These are phyloP conservation scores for Lordiphosa stackelbergi DNA, from an alignment of 1,140 invertebrate species.

Conservation along the genomic window DNA sequence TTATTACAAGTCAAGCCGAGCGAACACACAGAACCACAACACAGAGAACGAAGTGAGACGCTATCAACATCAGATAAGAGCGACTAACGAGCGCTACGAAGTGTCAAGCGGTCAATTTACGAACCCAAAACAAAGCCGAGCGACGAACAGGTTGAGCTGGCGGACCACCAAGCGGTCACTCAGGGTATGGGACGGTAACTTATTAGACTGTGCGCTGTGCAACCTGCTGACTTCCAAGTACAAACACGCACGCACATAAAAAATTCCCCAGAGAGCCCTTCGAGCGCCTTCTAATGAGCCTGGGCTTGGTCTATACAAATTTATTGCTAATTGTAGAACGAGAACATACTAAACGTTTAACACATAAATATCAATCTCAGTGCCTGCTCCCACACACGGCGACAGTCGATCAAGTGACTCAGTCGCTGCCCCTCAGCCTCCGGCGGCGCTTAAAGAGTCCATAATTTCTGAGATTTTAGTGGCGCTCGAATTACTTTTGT, in stretches of 20 bases:
- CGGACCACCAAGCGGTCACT: slow-evolving; percentile 50
- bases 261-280: slow-evolving; percentile 8
- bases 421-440: slow-evolving; percentile 30
- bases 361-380: slow-evolving; percentile 30
- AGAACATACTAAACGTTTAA: slow-evolving; percentile 40
- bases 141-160: slow-evolving; percentile 9
- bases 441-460: slow-evolving; percentile 39
- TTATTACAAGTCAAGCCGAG: slow-evolving; percentile 50
- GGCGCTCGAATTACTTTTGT: slow-evolving; percentile 54
- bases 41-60: slow-evolving; percentile 55
- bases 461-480: slow-evolving; percentile 23
- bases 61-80: slow-evolving; percentile 69
- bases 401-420: slow-evolving; percentile 24
- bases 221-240: slow-evolving; percentile 74
- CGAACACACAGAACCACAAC: slow-evolving; percentile 7
- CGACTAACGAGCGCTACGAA: slow-evolving; percentile 54
- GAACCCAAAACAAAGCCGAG: slow-evolving; percentile 67
- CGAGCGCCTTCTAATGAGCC: slow-evolving; percentile 28
- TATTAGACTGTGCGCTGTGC: slow-evolving; percentile 26
- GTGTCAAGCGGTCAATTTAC: slow-evolving; percentile 73
- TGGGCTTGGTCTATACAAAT: slow-evolving; percentile 48
- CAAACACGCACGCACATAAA: slow-evolving; percentile 34
- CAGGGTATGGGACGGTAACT: slow-evolving; percentile 10
- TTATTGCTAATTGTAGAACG: slow-evolving; percentile 70
- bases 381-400: slow-evolving; percentile 49